phyloP scores from a whole-genome alignment of 2,888 invertebrate species.

The Drosophila anomalata region DNA sequence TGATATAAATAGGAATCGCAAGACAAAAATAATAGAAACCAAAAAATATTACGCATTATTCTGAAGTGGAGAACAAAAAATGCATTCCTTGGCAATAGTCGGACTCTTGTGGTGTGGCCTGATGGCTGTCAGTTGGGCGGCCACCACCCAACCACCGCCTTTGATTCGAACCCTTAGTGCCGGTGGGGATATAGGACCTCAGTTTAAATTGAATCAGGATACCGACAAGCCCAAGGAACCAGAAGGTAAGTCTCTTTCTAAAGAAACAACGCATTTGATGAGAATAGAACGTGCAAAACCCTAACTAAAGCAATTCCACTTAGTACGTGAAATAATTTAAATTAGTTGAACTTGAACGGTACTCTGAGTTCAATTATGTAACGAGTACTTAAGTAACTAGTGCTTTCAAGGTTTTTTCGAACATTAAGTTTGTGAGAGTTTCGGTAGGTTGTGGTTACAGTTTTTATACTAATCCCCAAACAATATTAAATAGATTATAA shows the following conservation, averaged over 20 bases:
- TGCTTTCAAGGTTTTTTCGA: background rate
- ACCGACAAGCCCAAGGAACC: slow-evolving; percentile 15
- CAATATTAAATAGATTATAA: no score
- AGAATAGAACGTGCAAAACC: slow-evolving; percentile 17
- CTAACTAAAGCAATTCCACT: slow-evolving; percentile 1
- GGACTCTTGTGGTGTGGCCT: slow-evolving; percentile 19
- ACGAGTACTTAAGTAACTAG: background rate
- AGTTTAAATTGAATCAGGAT: slow-evolving; percentile 46
- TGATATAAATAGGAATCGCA: slow-evolving; percentile 39
- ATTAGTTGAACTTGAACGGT: slow-evolving; percentile 25
- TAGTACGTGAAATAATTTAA: slow-evolving; percentile 38
- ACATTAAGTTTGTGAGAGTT: background rate
- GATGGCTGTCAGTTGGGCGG: slow-evolving; percentile 41
- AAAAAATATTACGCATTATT: slow-evolving; percentile 2
- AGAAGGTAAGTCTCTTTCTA: slow-evolving; percentile 57
- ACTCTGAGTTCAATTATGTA: slow-evolving; percentile 13
- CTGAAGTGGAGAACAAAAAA: slow-evolving; percentile 3
- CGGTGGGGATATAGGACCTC: slow-evolving; percentile 72
- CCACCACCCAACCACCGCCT: slow-evolving; percentile 70
- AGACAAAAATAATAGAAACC: background rate
- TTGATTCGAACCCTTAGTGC: slow-evolving; percentile 66
- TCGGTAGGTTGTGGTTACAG: no score
- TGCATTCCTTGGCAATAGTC: slow-evolving; percentile 41
- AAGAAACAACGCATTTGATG: background rate
- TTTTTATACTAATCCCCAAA: no score